Evolutionary conservation across 2,113 vertebrate genomes (phyloP).

Genomic region (Lophura nycthemera): DNA sequence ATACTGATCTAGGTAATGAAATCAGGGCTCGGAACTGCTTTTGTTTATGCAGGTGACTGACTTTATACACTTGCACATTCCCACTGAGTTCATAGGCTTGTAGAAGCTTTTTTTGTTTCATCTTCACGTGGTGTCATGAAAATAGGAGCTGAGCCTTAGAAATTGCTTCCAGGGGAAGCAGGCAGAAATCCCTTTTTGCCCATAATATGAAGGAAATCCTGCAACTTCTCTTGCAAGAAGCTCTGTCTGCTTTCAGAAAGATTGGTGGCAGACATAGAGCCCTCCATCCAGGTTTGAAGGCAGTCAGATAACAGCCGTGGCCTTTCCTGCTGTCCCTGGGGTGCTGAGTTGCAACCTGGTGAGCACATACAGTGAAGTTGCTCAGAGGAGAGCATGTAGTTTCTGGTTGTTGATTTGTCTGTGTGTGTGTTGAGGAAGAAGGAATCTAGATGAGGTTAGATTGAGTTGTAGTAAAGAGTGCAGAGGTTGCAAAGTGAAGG

Average conservation of each 20-base stretch:
- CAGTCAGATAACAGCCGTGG: accelerated
- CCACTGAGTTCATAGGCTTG: neutral
- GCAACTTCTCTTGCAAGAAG: neutral
- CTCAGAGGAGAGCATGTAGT: neutral
- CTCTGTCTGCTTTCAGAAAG: neutral
- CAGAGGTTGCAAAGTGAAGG: neutral
- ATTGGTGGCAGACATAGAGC: neutral
- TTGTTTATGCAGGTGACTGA: neutral
- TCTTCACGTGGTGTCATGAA: neutral
- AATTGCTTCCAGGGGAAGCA: neutral
- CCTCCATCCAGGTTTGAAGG: neutral
- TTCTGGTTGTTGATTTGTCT: neutral
- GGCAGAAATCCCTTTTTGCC: neutral
- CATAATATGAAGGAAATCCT: neutral
- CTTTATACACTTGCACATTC: neutral
- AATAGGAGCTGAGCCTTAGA: neutral
- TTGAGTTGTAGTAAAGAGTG: neutral
- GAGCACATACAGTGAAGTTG: neutral
- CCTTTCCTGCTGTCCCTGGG: neutral
- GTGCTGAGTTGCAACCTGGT: accelerated
- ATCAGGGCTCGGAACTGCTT: neutral
- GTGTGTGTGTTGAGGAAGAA: neutral
- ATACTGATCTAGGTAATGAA: neutral
- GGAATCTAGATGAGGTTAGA: neutral
- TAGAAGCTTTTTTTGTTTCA: neutral